A percentile compares a stretch with the other conserved stretches of the same genome.
phyloP scores from a whole-genome alignment of 1,140 invertebrate genomes.

The Lasaia peninsularis region DNA sequence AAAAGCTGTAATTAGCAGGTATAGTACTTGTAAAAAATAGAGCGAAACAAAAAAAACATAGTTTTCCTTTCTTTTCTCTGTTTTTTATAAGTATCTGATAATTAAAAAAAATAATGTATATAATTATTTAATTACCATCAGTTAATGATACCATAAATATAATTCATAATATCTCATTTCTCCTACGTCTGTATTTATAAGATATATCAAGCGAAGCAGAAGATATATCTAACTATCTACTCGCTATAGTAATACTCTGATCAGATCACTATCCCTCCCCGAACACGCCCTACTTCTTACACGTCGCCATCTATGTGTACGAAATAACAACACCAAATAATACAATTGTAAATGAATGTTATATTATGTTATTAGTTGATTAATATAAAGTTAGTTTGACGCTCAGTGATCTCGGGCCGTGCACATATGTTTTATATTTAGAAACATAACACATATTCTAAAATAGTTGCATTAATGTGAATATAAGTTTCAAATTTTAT shows the following conservation, averaged over 20 bases:
- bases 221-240: neutral
- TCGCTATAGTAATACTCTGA: neutral
- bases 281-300: constrained; percentile 52
- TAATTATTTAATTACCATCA: no score
- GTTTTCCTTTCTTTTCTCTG: no score
- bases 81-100: no score
- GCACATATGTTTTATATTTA: constrained; percentile 62
- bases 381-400: constrained; percentile 27
- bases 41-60: no score
- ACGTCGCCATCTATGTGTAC: constrained; percentile 14
- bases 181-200: no score
- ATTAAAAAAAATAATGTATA: no score
- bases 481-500: constrained; percentile 72
- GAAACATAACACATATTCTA: constrained; percentile 72
- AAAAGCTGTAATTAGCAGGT: no score
- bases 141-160: no score
- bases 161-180: no score
- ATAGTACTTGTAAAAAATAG: no score
- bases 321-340: constrained; percentile 20
- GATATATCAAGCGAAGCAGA: no score
- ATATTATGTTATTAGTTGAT: constrained; percentile 18
- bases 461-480: constrained; percentile 67
- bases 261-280: constrained; percentile 46
- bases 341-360: constrained; percentile 15
- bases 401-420: constrained; percentile 60